phyloP scores from a whole-genome alignment of 2,113 vertebrate species.

The Circaetus cinerascens region DNA sequence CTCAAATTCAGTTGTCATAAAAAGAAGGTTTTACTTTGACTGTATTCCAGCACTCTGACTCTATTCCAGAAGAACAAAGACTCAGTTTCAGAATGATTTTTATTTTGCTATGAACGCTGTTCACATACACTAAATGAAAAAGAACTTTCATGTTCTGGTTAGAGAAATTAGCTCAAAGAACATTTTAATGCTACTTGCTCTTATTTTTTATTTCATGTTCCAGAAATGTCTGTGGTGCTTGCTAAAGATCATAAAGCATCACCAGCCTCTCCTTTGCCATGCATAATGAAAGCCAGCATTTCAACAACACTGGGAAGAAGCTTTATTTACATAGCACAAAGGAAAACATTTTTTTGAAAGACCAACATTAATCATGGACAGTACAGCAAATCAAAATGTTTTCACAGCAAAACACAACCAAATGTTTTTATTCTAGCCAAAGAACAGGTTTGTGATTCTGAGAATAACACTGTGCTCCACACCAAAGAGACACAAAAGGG shows the following conservation, averaged over 20 bases:
- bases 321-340: constrained; percentile 70
- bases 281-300: constrained; percentile 71
- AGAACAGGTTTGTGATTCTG: constrained; percentile 17
- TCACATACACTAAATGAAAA: constrained; percentile 20
- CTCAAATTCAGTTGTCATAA: constrained; percentile 18
- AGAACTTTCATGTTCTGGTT: constrained; percentile 24
- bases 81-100: neutral
- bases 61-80: neutral
- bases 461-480: neutral
- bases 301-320: constrained; percentile 43
- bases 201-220: constrained; percentile 52
- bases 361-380: constrained; percentile 63
- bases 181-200: constrained; percentile 53
- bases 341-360: constrained; percentile 69
- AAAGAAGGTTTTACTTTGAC: constrained; percentile 15
- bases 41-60: neutral
- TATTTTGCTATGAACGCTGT: constrained; percentile 8
- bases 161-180: constrained; percentile 41
- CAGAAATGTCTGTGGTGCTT: constrained; percentile 60
- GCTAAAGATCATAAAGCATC: constrained; percentile 63
- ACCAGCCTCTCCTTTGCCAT: constrained; percentile 51
- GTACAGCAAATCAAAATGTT: constrained; percentile 55
- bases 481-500: neutral
- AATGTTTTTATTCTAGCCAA: constrained; percentile 47
- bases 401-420: constrained; percentile 53